Evolutionary conservation across 2,113 vertebrate genomes (phyloP).

Genomic region (Trichechus manatus): DNA sequence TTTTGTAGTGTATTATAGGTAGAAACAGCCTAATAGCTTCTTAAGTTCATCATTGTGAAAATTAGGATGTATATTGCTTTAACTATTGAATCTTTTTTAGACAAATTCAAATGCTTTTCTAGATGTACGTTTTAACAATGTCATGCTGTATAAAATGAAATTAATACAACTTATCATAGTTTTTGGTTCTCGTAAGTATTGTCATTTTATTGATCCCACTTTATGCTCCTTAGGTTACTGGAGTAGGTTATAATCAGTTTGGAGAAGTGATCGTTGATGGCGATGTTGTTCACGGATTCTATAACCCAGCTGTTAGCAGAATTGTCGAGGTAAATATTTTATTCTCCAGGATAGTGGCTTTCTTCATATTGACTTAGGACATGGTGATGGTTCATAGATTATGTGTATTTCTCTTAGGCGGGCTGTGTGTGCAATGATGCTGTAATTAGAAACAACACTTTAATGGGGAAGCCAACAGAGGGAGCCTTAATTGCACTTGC

Average conservation of each 20-base stretch:
- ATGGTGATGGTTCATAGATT: constrained; percentile 26
- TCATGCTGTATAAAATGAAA: background rate
- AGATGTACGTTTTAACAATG: background rate
- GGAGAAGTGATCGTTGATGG: constrained; percentile 95
- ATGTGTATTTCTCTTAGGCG: constrained; percentile 87
- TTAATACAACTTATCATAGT: background rate
- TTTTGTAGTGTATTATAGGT: background rate
- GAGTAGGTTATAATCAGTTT: constrained; percentile 96
- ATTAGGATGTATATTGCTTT: background rate
- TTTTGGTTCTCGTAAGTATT: background rate
- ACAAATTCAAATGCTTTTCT: background rate
- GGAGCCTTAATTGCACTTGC: constrained; percentile 97
- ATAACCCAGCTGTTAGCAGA: constrained; percentile 93
- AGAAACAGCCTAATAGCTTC: background rate
- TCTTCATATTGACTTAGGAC: background rate
- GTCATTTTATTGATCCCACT: constrained; percentile 23
- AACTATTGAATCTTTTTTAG: constrained; percentile 27
- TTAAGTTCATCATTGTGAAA: constrained; percentile 26
- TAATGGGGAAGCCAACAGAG: constrained; percentile 98
- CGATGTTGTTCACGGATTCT: constrained; percentile 95
- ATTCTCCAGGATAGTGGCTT: constrained; percentile 1
- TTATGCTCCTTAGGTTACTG: constrained; percentile 92
- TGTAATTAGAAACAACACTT: constrained; percentile 93
- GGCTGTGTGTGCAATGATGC: constrained; percentile 98
- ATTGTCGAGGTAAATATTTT: constrained; percentile 94